These are phyloP conservation scores for Lithophane semibrunnea DNA, from an alignment of 2,888 invertebrate genomes.

Conservation along the genomic window DNA sequence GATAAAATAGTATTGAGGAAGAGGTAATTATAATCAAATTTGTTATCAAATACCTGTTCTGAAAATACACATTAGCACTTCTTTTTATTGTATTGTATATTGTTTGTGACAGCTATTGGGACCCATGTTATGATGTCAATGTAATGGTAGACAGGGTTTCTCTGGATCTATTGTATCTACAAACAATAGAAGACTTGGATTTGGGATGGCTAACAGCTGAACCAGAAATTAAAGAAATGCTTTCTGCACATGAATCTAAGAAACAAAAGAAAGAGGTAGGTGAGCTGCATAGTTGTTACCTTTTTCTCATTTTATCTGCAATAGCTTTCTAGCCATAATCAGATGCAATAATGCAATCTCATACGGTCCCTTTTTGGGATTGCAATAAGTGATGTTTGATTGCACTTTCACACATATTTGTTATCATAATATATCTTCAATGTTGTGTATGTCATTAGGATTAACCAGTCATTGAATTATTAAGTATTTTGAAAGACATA, in stretches of 20 bases:
- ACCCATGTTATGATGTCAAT: conserved; percentile 95
- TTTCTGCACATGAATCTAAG: conserved; percentile 93
- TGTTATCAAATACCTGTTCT: neutral
- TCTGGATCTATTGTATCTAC: conserved; percentile 96
- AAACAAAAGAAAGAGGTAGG: conserved; percentile 95
- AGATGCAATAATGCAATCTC: neutral
- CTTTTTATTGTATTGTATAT: conserved; percentile 4
- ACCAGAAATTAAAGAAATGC: conserved; percentile 92
- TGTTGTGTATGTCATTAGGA: neutral
- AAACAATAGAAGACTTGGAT: conserved; percentile 96
- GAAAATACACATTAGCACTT: neutral
- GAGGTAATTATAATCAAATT: conserved; percentile 89
- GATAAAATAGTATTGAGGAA: conserved; percentile 96
- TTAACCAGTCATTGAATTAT: conserved; percentile 1
- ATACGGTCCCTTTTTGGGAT: neutral
- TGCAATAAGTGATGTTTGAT: neutral
- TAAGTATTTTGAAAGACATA: conserved; percentile 5
- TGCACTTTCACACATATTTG: neutral
- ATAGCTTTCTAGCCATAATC: neutral
- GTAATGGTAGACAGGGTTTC: conserved; percentile 95
- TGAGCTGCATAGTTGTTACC: conserved; percentile 18
- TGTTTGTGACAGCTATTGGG: conserved; percentile 94
- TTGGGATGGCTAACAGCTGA: conserved; percentile 95
- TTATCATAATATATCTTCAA: neutral
- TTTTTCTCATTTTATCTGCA: neutral